Conservation (phyloP, 2,797 vertebrate species). For the Pipistrellus pipistrellus region DNA sequence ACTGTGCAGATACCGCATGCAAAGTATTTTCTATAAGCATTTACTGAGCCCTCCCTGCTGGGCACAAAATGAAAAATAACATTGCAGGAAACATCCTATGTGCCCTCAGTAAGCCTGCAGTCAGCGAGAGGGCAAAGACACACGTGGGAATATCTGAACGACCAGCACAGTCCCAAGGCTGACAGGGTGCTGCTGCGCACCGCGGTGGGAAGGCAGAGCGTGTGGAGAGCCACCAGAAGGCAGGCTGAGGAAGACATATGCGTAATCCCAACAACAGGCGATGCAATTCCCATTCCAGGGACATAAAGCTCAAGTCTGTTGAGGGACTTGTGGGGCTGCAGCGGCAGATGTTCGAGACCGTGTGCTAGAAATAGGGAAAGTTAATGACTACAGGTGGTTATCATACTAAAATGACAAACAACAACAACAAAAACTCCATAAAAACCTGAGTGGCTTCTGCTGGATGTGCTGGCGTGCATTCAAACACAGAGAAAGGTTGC, state of each 20-base stretch:
- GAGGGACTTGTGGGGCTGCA: slow-evolving; percentile 73
- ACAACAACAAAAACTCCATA: slow-evolving; percentile 51
- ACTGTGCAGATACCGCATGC: background rate
- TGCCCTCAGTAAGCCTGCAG: slow-evolving; percentile 12
- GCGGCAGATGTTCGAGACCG: slow-evolving; percentile 75
- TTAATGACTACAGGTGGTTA: slow-evolving; percentile 83
- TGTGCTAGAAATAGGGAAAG: slow-evolving; percentile 64
- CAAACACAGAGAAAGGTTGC: slow-evolving; percentile 72
- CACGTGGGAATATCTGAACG: background rate
- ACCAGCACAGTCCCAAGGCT: background rate
- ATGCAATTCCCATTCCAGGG: slow-evolving; percentile 77
- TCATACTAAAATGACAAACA: slow-evolving; percentile 79
- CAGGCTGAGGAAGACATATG: slow-evolving; percentile 53
- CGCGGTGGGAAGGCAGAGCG: background rate
- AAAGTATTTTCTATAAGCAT: slow-evolving; percentile 66
- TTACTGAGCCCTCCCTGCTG: slow-evolving; percentile 14
- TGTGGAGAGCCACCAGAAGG: background rate
- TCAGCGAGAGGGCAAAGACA: slow-evolving; percentile 31
- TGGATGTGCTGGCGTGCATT: slow-evolving; percentile 69
- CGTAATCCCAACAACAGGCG: slow-evolving; percentile 71
- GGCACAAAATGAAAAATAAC: slow-evolving; percentile 53
- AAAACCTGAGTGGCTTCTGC: slow-evolving; percentile 72
- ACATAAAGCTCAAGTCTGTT: slow-evolving; percentile 70
- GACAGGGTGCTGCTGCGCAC: background rate
- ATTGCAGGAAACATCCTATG: background rate